phyloP scores from a whole-genome alignment of 1,140 invertebrate species.

The Pteromalus puparum region DNA sequence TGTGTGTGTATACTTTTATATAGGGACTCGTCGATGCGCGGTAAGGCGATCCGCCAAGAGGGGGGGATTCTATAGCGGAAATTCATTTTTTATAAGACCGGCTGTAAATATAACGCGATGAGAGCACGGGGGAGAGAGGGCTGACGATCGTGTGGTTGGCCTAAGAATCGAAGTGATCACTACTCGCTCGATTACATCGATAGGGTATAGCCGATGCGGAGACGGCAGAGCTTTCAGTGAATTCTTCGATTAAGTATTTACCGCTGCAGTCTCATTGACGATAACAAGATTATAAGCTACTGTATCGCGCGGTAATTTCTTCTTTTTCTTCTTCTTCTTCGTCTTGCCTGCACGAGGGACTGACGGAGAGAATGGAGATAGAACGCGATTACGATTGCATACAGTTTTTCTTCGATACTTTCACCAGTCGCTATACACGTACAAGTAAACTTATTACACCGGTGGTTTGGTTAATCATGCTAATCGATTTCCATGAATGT shows the following conservation, averaged over 20 bases:
- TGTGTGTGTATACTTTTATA: background rate
- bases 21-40: background rate
- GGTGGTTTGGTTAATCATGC: background rate
- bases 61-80: conserved; percentile 24
- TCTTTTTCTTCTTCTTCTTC: conserved; percentile 9
- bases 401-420: conserved; percentile 7
- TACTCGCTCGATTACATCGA: conserved; percentile 24
- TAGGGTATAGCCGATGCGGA: conserved; percentile 34
- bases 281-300: conserved; percentile 45
- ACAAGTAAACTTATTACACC: background rate
- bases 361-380: background rate
- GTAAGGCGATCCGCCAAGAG: conserved; percentile 24
- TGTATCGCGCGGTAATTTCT: conserved; percentile 6
- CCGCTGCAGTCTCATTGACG: background rate
- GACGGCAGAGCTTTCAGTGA: background rate
- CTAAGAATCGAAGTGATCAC: conserved; percentile 16
- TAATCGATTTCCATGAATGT: background rate
- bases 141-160: conserved; percentile 3
- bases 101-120: background rate
- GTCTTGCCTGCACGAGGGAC: background rate
- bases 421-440: background rate
- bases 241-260: conserved; percentile 46
- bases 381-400: conserved; percentile 22
- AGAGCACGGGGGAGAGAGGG: too few species aligned
- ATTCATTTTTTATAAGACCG: conserved; percentile 45